Base-by-base conservation (phyloP, 2,888 invertebrate species). In the Cheilosia grossa region DNA sequence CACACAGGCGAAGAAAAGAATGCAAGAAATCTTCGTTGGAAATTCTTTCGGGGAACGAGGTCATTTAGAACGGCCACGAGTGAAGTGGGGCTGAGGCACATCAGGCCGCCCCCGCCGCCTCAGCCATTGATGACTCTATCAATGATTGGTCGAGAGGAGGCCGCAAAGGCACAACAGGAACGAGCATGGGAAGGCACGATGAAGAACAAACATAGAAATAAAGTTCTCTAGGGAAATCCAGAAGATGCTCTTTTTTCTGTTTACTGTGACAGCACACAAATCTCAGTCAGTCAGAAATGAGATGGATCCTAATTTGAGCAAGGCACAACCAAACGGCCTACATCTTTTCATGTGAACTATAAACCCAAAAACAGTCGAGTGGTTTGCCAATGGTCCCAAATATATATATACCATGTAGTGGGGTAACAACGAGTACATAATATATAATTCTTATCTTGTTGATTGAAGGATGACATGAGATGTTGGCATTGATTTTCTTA, bases 211-310 rank as follows among this genome's bases (percentile, higher is more conserved):
- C 53, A 17, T 42, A 44, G 53, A 69, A 79, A 74, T 75, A 75
- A 79, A 59, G 53, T 80, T 74, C 83, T 83, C 83, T 79, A 17
- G 83, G 79, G 83, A 83, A 83, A 83, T 83, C 79, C 79, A 74
- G 21, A 69, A 74, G 79, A 83, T 83, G 79, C 53, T 78, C 51
- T 64, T 75, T 75, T 74, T 80, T 80, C 69, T 80, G 67, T 80
- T 74, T 64, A 75, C 83, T 80, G 74, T 80, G 80, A 80, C 80
- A 83, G 79, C 79, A 83, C 59, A 80, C 74, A 79, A 75, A 70
- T 80, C 74, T 83, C 79, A 83, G 83, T 83, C 83, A 83, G 83
- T 80, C 83, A 80, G 74, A 83, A 80, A 79, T 80, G 74, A 83
- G 83, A 83, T 83, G 83, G 74, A 83, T 83, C 83, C 83, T 83